Evolutionary conservation across 2,888 invertebrate genomes (phyloP), one percentile per base, ranked within the genome.

Genomic region (Drosophila lutescens): DNA sequence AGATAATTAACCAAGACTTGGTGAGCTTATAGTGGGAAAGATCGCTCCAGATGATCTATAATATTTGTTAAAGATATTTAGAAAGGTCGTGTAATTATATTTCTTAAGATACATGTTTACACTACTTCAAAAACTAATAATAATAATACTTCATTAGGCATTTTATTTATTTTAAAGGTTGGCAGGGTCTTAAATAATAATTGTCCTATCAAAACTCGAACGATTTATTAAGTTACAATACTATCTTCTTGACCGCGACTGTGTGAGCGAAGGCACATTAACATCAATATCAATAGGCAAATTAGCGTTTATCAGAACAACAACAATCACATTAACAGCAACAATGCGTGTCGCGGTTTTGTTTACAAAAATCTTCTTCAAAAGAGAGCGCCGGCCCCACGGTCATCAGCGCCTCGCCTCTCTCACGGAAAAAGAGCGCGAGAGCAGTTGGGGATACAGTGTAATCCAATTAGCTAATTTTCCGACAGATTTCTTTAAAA

Each of bases 291-390:
- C 61, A 76, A 77, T 76, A 78, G 80, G 71, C 53, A 72, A 80
- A 84, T 80, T 66, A 83, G 54, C 65, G 71, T 76, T 82, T 80
- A 78, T 82, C 78, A 78, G 49, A 77, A 65, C 57, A 71, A 56
- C 50, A 69, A 66, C 63, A 77, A 47, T 50, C 62, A 49, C 46
- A 73, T 51, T 65, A 79, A 60, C 43, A 70, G 69, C 49, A 70
- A 66, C 56, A 71, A 72, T 67, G 73, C 53, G 70, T 60, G 50
- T 44, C 55, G 62, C 65, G 43, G 76, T 60, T 79, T 84, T 82
- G 80, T 84, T 84, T 82, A 81, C 78, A 78, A 78, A 74, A 73
- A 73, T 80, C 73, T 71, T 60, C 67, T 62, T 61, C 69, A 56
- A 70, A 61, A 72, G 69, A 76, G 56, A 76, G 76, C 61, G 60